Conservation (phyloP, 1,140 invertebrate genomes). For the Drosophila ananassae region DNA sequence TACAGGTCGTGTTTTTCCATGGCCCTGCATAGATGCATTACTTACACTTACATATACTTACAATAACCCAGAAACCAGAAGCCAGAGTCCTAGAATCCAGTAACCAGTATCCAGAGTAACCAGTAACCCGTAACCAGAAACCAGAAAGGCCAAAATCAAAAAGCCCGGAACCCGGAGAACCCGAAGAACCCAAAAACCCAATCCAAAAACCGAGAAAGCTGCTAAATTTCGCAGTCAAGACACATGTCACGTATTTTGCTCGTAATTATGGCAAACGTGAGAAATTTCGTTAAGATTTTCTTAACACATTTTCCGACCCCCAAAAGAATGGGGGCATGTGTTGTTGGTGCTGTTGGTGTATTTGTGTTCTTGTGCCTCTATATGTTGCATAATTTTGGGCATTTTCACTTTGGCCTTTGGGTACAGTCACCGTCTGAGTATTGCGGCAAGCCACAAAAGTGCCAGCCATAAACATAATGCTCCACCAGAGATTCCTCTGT, state of each 20-base stretch:
- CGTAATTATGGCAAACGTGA: constrained; percentile 83
- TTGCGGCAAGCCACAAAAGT: constrained; percentile 2
- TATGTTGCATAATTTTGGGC: constrained; percentile 67
- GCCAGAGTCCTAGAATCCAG: neutral
- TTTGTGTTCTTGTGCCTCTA: constrained; percentile 6
- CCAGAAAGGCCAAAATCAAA: neutral
- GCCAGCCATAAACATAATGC: neutral
- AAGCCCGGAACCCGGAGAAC: constrained; percentile 1
- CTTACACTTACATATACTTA: constrained; percentile 1
- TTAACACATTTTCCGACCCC: constrained; percentile 63
- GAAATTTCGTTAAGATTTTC: constrained; percentile 83
- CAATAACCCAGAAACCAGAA: neutral
- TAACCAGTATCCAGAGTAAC: neutral
- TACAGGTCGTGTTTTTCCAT: neutral
- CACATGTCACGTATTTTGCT: constrained; percentile 82
- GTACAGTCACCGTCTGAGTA: constrained; percentile 30
- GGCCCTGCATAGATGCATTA: constrained; percentile 45
- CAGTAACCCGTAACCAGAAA: neutral
- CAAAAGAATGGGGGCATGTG: neutral
- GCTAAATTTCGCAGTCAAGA: constrained; percentile 74
- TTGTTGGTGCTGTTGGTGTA: neutral
- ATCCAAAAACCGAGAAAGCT: constrained; percentile 2
- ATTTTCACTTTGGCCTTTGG: constrained; percentile 47
- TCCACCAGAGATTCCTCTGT: neutral
- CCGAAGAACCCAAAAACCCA: neutral